phyloP scores from a whole-genome alignment of 2,888 invertebrate genomes.

The Epinotia nisella region DNA sequence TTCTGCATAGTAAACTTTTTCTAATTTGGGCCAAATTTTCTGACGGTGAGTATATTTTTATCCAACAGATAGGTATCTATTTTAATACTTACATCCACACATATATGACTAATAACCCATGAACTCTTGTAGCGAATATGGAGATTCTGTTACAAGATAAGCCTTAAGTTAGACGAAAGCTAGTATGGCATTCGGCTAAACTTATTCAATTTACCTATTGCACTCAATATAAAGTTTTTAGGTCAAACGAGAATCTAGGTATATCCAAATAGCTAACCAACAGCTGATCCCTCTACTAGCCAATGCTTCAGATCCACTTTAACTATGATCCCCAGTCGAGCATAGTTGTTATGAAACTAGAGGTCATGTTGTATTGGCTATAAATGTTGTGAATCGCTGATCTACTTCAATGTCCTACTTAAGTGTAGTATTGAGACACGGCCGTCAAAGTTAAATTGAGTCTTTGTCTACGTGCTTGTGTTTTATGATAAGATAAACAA shows the following conservation, averaged over 20 bases:
- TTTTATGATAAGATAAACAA: background rate
- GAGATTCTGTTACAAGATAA: no score
- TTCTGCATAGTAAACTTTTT: no score
- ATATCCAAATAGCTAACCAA: background rate
- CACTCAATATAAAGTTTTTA: background rate
- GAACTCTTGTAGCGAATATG: no score
- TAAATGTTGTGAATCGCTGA: constrained; percentile 2
- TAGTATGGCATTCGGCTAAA: no score
- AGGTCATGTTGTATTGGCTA: background rate
- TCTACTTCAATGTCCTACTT: background rate
- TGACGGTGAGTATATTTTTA: no score
- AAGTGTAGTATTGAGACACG: background rate
- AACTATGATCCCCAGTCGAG: background rate
- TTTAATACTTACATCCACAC: no score
- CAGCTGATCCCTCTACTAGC: background rate
- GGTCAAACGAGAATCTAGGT: background rate
- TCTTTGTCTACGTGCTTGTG: background rate
- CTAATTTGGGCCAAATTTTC: no score
- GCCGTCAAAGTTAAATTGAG: constrained; percentile 1
- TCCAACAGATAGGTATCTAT: no score
- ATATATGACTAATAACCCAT: no score
- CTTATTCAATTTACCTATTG: no score
- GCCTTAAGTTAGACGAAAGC: no score
- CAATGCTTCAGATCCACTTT: background rate
- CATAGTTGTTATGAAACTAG: background rate